These are phyloP conservation scores for Pelusios castaneus DNA, from an alignment of 2,113 vertebrate species.

Conservation along the genomic window DNA sequence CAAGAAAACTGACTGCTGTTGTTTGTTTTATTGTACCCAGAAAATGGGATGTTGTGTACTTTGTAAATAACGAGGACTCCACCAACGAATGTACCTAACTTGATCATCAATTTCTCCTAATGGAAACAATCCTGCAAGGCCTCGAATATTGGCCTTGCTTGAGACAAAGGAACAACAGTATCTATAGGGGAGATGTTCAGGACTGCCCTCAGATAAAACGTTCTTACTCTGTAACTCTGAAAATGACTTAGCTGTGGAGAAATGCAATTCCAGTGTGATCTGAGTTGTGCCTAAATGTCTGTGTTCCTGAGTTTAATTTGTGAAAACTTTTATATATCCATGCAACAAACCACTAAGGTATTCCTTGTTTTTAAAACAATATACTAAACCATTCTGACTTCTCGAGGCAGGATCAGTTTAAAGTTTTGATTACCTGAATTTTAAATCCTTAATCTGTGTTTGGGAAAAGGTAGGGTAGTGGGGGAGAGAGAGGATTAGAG, in stretches of 20 bases:
- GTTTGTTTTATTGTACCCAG: constrained; percentile 32
- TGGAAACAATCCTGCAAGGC: background rate
- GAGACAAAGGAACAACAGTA: background rate
- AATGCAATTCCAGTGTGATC: constrained; percentile 19
- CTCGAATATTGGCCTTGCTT: background rate
- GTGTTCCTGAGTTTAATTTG: constrained; percentile 42
- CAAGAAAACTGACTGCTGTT: background rate
- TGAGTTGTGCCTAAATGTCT: background rate
- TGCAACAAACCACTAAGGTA: constrained; percentile 37
- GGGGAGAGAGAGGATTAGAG: background rate
- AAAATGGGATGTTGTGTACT: constrained; percentile 47
- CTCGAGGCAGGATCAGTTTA: constrained; percentile 52
- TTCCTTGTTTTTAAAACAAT: constrained; percentile 31
- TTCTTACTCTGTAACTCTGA: background rate
- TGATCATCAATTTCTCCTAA: constrained; percentile 8
- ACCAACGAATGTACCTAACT: constrained; percentile 31
- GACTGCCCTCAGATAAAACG: background rate
- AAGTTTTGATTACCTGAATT: constrained; percentile 49
- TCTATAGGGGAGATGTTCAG: constrained; percentile 11
- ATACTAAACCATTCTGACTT: constrained; percentile 31
- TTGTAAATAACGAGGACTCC: constrained; percentile 20
- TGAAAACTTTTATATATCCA: constrained; percentile 55
- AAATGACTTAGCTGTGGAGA: constrained; percentile 26
- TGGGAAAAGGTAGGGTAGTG: background rate
- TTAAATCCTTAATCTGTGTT: constrained; percentile 49